These are phyloP conservation scores for Hirtodrosophila trivittata DNA, from an alignment of 2,888 invertebrate species.

Conservation along the genomic window DNA sequence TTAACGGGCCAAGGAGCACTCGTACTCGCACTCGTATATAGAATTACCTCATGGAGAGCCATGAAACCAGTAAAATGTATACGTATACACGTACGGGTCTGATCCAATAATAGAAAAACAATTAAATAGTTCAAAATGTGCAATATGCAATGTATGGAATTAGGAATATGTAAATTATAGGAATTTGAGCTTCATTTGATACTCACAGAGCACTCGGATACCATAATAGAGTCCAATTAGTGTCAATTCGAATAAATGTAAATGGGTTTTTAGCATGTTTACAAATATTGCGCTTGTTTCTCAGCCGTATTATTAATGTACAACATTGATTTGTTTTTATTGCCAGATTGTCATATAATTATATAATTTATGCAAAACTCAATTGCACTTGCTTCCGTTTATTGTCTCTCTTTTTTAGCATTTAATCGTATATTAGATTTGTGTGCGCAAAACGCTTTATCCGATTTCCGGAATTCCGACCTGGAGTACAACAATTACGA, in stretches of 20 bases:
- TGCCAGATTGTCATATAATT: slow-evolving; percentile 32
- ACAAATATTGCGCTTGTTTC: slow-evolving; percentile 60
- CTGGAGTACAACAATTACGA: too few species aligned
- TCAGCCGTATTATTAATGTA: slow-evolving; percentile 44
- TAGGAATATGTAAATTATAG: slow-evolving; percentile 15
- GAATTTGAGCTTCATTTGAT: slow-evolving; percentile 36
- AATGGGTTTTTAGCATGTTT: slow-evolving; percentile 42
- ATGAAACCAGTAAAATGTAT: not conserved
- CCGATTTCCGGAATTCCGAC: too few species aligned
- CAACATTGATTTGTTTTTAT: slow-evolving; percentile 40
- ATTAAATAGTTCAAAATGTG: slow-evolving; percentile 5
- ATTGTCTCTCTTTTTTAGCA: not conserved
- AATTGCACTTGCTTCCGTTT: slow-evolving; percentile 14
- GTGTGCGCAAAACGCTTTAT: too few species aligned
- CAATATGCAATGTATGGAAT: slow-evolving; percentile 5
- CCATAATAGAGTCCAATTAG: slow-evolving; percentile 14
- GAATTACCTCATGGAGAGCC: slow-evolving; percentile 19
- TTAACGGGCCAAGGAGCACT: slow-evolving; percentile 19
- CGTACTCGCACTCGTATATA: slow-evolving; percentile 5
- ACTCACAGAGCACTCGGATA: slow-evolving; percentile 2
- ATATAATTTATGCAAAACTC: slow-evolving; percentile 46
- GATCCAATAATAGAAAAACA: not conserved
- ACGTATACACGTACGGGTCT: not conserved
- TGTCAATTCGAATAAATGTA: slow-evolving; percentile 11
- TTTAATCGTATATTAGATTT: slow-evolving; percentile 5